Conservation (phyloP, 2,888 invertebrate species). For the Hyposoter dolosus region DNA sequence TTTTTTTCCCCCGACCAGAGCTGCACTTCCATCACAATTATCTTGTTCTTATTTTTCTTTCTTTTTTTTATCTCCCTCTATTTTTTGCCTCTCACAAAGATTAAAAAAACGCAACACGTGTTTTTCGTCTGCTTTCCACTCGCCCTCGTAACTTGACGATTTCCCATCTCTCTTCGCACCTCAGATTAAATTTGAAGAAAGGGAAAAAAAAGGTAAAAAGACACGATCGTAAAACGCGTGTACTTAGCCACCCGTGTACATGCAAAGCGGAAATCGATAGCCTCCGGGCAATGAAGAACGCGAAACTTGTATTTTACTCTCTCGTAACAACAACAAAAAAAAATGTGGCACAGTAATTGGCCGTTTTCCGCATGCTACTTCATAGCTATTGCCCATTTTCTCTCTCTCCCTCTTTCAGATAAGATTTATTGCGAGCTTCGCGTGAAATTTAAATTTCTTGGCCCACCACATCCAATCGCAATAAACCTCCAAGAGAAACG, state of each 20-base stretch:
- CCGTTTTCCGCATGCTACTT: not conserved
- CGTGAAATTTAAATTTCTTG: constrained; percentile 20
- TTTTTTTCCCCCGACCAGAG: constrained; percentile 44
- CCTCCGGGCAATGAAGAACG: constrained; percentile 50
- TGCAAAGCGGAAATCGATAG: constrained; percentile 66
- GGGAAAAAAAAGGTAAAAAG: not conserved
- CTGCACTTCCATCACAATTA: constrained; percentile 49
- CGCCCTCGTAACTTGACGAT: not conserved
- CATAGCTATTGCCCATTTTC: not conserved
- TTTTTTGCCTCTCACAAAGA: not conserved
- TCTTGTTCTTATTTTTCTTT: constrained; percentile 18
- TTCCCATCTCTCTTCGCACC: constrained; percentile 31
- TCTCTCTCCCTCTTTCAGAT: not conserved
- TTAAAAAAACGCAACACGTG: not conserved
- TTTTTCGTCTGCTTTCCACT: constrained; percentile 23
- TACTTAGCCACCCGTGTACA: constrained; percentile 61
- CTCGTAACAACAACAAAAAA: constrained; percentile 18
- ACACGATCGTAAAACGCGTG: constrained; percentile 54
- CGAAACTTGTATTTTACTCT: constrained; percentile 18
- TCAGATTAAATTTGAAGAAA: not conserved
- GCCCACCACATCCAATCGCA: constrained; percentile 8
- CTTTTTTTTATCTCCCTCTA: not conserved
- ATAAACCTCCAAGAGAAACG: not conserved
- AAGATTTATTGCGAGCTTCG: constrained; percentile 3
- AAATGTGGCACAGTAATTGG: constrained; percentile 23